phyloP scores from a whole-genome alignment of 2,797 vertebrate species.

The Trichosurus vulpecula region DNA sequence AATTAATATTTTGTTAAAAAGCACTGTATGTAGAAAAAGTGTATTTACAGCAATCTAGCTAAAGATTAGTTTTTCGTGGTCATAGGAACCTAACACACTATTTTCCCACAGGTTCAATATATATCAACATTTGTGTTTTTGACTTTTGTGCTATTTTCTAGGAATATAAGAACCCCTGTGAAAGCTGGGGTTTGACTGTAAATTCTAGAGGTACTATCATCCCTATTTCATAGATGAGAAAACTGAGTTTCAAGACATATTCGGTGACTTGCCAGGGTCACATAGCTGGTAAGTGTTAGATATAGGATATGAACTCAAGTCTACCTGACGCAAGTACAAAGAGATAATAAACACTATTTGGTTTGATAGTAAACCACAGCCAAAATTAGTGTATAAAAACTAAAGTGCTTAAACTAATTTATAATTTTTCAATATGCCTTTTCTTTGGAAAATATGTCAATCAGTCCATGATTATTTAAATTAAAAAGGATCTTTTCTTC shows the following conservation, averaged over 20 bases:
- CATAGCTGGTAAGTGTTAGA: not conserved
- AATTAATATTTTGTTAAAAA: not conserved
- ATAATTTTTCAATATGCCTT: not conserved
- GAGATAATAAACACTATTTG: not conserved
- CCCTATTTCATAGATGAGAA: not conserved
- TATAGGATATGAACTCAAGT: not conserved
- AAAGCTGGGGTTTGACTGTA: not conserved
- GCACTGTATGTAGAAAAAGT: not conserved
- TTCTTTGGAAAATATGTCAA: conserved; percentile 35
- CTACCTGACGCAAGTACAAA: not conserved
- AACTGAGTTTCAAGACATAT: not conserved
- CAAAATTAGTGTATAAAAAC: not conserved
- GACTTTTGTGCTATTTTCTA: not conserved
- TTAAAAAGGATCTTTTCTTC: conserved; percentile 9
- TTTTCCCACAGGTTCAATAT: not conserved
- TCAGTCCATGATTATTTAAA: conserved; percentile 10
- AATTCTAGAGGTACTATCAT: not conserved
- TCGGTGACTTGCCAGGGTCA: not conserved
- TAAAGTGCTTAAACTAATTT: not conserved
- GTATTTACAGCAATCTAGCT: not conserved
- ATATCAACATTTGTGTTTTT: not conserved
- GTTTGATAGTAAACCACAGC: not conserved
- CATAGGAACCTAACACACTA: not conserved
- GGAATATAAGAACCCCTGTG: not conserved
- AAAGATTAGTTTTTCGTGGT: not conserved